Percentiles rank a stretch among this genome's conserved stretches.
These are phyloP conservation scores for Willowsia nigromaculata DNA, from an alignment of 2,888 invertebrate genomes.

Conservation along the genomic window DNA sequence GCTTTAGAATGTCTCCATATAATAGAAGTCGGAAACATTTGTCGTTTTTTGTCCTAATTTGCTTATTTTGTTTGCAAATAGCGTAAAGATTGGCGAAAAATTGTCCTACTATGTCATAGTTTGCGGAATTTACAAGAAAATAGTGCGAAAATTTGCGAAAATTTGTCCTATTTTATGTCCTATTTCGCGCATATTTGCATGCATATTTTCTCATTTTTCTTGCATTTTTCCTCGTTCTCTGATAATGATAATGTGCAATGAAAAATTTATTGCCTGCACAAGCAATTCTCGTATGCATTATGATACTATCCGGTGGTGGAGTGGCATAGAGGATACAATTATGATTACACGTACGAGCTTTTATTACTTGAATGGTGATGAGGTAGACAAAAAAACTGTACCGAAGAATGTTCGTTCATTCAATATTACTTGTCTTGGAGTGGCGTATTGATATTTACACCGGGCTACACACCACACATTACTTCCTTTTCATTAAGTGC, in stretches of 20 bases:
- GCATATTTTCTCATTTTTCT: too few relatives aligned
- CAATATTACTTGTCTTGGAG: neutral
- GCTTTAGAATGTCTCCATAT: too few relatives aligned
- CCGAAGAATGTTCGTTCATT: neutral
- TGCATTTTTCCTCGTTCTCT: too few relatives aligned
- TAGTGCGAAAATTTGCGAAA: too few relatives aligned
- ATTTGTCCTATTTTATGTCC: too few relatives aligned
- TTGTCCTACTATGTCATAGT: too few relatives aligned
- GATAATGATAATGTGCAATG: neutral
- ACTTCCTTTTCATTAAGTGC: slow-evolving; percentile 38
- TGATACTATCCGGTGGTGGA: neutral
- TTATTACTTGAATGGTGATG: neutral
- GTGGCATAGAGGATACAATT: neutral
- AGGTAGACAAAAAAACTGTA: neutral
- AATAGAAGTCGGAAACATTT: too few relatives aligned
- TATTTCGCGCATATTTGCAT: too few relatives aligned
- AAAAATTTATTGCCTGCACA: neutral
- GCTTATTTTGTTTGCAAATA: too few relatives aligned
- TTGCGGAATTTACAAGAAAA: too few relatives aligned
- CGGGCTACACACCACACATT: slow-evolving; percentile 19
- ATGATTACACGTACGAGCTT: neutral
- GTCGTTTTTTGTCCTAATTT: too few relatives aligned
- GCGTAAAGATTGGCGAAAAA: too few relatives aligned
- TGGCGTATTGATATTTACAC: neutral
- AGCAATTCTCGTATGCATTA: neutral